These are phyloP conservation scores for Onychostoma macrolepis DNA, from an alignment of 2,113 vertebrate species.

Conservation along the genomic window DNA sequence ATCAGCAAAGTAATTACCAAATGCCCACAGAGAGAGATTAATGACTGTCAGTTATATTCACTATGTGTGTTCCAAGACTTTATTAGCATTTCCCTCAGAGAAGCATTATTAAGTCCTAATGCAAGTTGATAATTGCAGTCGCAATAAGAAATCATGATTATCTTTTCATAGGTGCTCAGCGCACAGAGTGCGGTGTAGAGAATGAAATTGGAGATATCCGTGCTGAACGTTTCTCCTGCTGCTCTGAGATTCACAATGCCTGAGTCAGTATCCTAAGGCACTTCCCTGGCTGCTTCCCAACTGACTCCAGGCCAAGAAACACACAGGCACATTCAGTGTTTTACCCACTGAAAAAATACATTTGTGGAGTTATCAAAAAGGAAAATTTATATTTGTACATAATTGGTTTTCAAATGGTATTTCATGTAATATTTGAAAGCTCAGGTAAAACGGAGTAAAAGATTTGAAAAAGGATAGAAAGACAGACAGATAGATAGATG, in stretches of 20 bases:
- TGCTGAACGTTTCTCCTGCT: background rate
- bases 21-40: constrained; percentile 5
- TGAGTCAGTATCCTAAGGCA: constrained; percentile 7
- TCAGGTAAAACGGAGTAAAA: too few species aligned
- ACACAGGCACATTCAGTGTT: constrained; percentile 1
- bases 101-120: constrained; percentile 7
- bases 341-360: background rate
- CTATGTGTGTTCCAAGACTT: background rate
- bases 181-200: background rate
- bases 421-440: background rate
- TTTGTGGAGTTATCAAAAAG: background rate
- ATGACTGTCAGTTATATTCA: background rate
- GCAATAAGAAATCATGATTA: background rate
- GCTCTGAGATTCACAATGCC: background rate
- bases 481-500: background rate
- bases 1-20: constrained; percentile 37
- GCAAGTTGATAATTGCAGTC: background rate
- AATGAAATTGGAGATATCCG: background rate
- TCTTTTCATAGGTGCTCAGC: constrained; percentile 8
- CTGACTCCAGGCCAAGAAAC: background rate
- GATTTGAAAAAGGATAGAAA: background rate
- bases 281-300: background rate
- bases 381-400: background rate
- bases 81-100: constrained; percentile 20
- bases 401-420: background rate